Evolutionary conservation across 1,140 invertebrate species (phyloP).

Genomic region (Lysiphlebus fabarum): DNA sequence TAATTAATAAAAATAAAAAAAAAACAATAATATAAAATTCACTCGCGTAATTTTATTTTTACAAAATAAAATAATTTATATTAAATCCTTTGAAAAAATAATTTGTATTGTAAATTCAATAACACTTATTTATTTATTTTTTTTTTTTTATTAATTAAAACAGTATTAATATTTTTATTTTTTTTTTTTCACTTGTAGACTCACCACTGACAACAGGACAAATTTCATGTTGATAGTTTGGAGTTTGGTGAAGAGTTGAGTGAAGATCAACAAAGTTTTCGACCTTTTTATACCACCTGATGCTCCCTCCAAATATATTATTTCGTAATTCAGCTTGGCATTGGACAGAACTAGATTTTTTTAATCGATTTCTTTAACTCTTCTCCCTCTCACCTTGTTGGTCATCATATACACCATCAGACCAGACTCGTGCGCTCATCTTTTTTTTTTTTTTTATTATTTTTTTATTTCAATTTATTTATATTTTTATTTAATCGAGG

Average conservation of each 20-base stretch:
- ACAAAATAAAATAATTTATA: conserved; percentile 10
- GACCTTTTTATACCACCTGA: conserved; percentile 49
- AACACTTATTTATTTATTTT: neutral
- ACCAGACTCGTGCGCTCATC: conserved; percentile 1
- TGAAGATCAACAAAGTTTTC: conserved; percentile 39
- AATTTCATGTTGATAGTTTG: conserved; percentile 47
- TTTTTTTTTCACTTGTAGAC: conserved; percentile 21
- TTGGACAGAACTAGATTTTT: conserved; percentile 31
- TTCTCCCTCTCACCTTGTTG: conserved; percentile 1
- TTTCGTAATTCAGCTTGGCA: conserved; percentile 39
- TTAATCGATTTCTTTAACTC: conserved; percentile 23
- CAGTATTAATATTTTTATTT: no score
- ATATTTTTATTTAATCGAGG: conserved; percentile 1
- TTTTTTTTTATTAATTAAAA: no score
- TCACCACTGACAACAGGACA: conserved; percentile 47
- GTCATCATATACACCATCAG: neutral
- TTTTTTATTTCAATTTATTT: conserved; percentile 1
- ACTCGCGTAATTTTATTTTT: neutral
- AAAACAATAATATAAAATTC: no score
- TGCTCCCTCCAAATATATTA: conserved; percentile 41
- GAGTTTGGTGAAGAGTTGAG: conserved; percentile 41
- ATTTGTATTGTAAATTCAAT: conserved; percentile 5
- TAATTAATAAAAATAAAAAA: no score
- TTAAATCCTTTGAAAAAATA: conserved; percentile 16
- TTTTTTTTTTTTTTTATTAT: conserved; percentile 1